Evolutionary conservation across 1,140 invertebrate species (phyloP).

Genomic region (Centruroides vittatus): DNA sequence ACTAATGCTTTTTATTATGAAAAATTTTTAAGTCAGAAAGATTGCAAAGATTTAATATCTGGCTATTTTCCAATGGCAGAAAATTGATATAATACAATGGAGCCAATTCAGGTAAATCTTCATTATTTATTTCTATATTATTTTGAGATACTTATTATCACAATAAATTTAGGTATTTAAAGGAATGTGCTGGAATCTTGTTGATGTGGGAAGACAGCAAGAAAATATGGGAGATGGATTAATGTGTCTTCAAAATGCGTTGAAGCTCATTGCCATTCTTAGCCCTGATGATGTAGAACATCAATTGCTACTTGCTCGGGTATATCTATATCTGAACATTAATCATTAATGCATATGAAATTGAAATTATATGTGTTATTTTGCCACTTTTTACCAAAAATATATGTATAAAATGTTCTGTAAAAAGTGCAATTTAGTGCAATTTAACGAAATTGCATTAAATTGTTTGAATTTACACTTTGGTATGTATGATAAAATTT

Average conservation of each 20-base stretch:
- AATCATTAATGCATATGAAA: too few species aligned
- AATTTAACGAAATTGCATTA: too few species aligned
- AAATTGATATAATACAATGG: background rate
- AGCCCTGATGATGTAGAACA: slow-evolving; percentile 36
- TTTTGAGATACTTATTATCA: too few species aligned
- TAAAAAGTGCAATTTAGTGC: too few species aligned
- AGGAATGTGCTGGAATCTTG: slow-evolving; percentile 44
- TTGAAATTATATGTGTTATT: too few species aligned
- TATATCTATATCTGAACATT: slow-evolving; percentile 43
- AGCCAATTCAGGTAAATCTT: slow-evolving; percentile 20
- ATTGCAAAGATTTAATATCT: background rate
- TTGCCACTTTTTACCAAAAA: too few species aligned
- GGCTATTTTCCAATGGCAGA: background rate
- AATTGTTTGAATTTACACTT: too few species aligned
- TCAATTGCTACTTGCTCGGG: slow-evolving; percentile 36
- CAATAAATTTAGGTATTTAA: slow-evolving; percentile 29
- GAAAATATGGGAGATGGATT: slow-evolving; percentile 33
- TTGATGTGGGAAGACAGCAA: slow-evolving; percentile 38
- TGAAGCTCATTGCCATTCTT: slow-evolving; percentile 39
- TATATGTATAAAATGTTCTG: too few species aligned
- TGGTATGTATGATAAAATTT: too few species aligned
- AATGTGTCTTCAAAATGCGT: slow-evolving; percentile 33
- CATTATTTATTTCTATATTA: too few species aligned
- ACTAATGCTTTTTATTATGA: slow-evolving; percentile 5
- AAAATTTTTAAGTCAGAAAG: background rate